These are phyloP conservation scores for Progne subis DNA, from an alignment of 2,113 vertebrate genomes.

Conservation along the genomic window DNA sequence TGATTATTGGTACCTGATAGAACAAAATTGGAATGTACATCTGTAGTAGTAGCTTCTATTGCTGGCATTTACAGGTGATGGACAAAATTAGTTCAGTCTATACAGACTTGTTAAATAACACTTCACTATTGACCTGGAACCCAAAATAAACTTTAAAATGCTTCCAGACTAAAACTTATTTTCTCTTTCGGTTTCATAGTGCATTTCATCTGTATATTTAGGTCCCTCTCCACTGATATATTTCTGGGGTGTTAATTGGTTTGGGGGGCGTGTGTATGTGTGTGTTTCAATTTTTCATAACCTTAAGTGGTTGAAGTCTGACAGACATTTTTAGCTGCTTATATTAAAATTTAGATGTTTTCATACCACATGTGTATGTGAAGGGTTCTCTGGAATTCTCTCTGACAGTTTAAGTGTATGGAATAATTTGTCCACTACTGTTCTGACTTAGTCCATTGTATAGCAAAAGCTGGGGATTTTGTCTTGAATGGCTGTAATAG, in stretches of 20 bases:
- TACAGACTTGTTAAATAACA: not conserved
- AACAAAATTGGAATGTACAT: not conserved
- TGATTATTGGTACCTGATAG: not conserved
- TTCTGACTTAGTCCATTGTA: not conserved
- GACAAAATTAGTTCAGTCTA: not conserved
- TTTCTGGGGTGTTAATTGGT: not conserved
- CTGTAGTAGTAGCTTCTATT: not conserved
- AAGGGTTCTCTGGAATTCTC: not conserved
- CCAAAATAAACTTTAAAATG: not conserved
- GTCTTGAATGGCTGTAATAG: not conserved
- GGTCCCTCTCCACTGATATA: not conserved
- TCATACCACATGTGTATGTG: not conserved
- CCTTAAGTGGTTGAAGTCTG: not conserved
- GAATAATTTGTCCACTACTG: not conserved
- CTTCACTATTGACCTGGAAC: not conserved
- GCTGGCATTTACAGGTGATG: not conserved
- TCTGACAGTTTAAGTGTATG: not conserved
- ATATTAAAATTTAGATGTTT: not conserved
- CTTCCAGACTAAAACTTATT: not conserved
- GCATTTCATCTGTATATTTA: not conserved
- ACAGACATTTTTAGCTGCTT: not conserved
- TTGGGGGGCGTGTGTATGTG: not conserved
- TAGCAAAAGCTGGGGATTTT: not conserved
- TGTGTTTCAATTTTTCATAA: not conserved
- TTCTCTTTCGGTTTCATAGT: not conserved